Conservation (phyloP, 2,797 vertebrate species). For the Acomys russatus region DNA sequence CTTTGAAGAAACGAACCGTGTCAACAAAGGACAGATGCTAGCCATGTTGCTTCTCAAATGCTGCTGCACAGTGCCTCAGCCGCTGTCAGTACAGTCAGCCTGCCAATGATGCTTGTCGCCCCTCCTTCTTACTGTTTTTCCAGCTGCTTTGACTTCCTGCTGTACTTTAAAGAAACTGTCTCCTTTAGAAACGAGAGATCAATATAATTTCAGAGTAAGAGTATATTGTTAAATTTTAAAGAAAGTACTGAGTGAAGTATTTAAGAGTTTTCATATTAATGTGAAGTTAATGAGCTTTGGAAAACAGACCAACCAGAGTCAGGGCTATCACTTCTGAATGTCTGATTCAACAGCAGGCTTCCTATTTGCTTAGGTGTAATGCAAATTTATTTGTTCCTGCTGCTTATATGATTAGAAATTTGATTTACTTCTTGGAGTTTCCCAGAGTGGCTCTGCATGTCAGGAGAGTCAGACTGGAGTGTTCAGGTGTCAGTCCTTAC, state of each 20-base stretch:
- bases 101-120: not conserved
- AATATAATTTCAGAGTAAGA: conserved; percentile 12
- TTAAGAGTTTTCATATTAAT: not conserved
- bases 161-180: not conserved
- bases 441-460: not conserved
- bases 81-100: not conserved
- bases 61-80: rapidly evolving
- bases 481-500: not conserved
- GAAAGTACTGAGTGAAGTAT: not conserved
- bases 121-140: conserved; percentile 30
- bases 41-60: conserved; percentile 14
- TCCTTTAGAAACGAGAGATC: not conserved
- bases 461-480: not conserved
- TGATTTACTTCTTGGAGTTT: conserved; percentile 5
- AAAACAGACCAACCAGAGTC: conserved; percentile 20
- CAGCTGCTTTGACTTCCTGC: conserved; percentile 43
- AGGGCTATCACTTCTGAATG: not conserved
- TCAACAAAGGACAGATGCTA: conserved; percentile 24
- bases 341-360: conserved; percentile 20
- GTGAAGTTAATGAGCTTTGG: not conserved
- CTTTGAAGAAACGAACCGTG: conserved; percentile 51
- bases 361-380: conserved; percentile 33
- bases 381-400: conserved; percentile 14
- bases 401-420: not conserved
- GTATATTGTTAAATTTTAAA: conserved; percentile 27